Conservation (phyloP, 2,888 invertebrate species). For the Drosophila mimica region DNA sequence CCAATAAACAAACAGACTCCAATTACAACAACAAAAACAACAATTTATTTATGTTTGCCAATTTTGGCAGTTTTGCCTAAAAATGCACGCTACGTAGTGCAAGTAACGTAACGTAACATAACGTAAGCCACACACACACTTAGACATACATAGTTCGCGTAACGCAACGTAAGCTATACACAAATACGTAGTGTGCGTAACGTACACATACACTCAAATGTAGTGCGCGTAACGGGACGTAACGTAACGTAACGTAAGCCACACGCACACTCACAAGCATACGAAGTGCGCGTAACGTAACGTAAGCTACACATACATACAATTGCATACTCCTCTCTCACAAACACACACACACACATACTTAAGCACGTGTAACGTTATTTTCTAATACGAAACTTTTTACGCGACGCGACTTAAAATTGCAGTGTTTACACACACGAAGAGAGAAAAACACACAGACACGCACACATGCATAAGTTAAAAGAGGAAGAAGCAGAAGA, state of each 20-base stretch:
- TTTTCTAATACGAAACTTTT: slow-evolving; percentile 25
- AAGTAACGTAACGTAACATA: slow-evolving; percentile 69
- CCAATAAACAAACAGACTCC: slow-evolving; percentile 19
- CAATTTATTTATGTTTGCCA: slow-evolving; percentile 8
- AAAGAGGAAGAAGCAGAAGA: not conserved
- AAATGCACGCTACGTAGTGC: slow-evolving; percentile 54
- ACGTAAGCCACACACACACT: slow-evolving; percentile 33
- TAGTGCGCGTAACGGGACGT: slow-evolving; percentile 65
- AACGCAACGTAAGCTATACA: slow-evolving; percentile 50
- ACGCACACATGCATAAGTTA: slow-evolving; percentile 21
- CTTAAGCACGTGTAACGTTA: slow-evolving; percentile 30
- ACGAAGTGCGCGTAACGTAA: slow-evolving; percentile 37
- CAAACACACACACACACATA: not conserved
- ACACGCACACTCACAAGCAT: not conserved
- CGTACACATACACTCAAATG: slow-evolving; percentile 35
- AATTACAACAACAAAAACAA: slow-evolving; percentile 3
- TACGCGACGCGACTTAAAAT: slow-evolving; percentile 40
- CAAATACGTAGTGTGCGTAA: slow-evolving; percentile 58
- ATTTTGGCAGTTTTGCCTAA: slow-evolving; percentile 1
- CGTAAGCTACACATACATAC: slow-evolving; percentile 26
- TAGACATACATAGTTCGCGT: slow-evolving; percentile 7
- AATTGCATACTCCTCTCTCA: not conserved
- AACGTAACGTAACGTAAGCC: slow-evolving; percentile 59
- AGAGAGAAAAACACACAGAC: slow-evolving; percentile 10
- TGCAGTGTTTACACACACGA: slow-evolving; percentile 30